Conservation (phyloP, 2,797 vertebrate species). For the Columba guinea region DNA sequence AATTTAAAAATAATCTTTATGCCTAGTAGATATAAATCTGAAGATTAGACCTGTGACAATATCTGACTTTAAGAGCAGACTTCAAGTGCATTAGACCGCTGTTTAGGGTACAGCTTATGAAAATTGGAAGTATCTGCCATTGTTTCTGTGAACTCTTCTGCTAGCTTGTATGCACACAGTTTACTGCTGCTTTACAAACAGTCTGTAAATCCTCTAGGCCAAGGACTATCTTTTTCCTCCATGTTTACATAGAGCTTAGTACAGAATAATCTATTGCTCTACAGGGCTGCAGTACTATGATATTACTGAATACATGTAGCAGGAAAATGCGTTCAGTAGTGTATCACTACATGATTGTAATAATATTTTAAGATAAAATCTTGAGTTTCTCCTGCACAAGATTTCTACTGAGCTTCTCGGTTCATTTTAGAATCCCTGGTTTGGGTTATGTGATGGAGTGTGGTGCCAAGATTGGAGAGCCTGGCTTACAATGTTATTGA, state of each 20-base stretch:
- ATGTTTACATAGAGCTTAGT: not conserved
- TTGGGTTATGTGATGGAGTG: not conserved
- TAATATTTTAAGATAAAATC: not conserved
- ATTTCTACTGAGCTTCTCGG: not conserved
- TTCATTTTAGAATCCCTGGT: not conserved
- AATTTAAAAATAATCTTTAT: not conserved
- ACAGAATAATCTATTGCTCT: not conserved
- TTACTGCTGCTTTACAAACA: not conserved
- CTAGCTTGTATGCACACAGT: not conserved
- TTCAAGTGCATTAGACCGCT: not conserved
- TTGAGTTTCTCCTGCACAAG: not conserved
- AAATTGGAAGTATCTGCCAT: not conserved
- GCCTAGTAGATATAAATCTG: not conserved
- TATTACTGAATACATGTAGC: not conserved
- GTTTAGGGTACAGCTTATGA: not conserved
- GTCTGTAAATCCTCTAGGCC: not conserved
- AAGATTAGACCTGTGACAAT: not conserved
- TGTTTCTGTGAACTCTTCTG: not conserved
- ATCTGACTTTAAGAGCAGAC: not conserved
- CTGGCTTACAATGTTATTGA: not conserved
- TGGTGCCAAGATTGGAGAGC: not conserved
- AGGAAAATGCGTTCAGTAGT: not conserved
- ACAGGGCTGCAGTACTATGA: not conserved
- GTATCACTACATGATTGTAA: not conserved
- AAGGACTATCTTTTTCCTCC: not conserved